phyloP scores from a whole-genome alignment of 1,140 invertebrate species.

The Theocolax elegans region DNA sequence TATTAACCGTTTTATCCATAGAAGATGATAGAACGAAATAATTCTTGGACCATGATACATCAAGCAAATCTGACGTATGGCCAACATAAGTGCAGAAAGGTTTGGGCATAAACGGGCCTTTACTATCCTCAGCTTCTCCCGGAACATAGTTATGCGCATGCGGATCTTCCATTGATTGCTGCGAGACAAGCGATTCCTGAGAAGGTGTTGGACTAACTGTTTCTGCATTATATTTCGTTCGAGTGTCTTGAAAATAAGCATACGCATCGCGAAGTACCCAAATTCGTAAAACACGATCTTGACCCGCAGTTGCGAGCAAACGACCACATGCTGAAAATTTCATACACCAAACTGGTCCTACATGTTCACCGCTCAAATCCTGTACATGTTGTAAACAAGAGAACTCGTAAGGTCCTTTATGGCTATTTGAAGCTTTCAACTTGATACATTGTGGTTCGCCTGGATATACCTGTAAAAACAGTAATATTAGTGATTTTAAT shows the following conservation, averaged over 20 bases:
- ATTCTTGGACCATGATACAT: slow-evolving; percentile 98
- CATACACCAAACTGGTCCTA: slow-evolving; percentile 97
- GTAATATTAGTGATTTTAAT: no score
- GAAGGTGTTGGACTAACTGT: slow-evolving; percentile 90
- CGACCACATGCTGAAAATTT: slow-evolving; percentile 96
- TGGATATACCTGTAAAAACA: slow-evolving; percentile 62
- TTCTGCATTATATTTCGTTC: slow-evolving; percentile 91
- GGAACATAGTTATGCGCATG: slow-evolving; percentile 67
- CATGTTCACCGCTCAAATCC: slow-evolving; percentile 86
- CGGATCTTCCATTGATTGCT: slow-evolving; percentile 77
- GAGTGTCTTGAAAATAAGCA: slow-evolving; percentile 92
- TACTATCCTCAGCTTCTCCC: slow-evolving; percentile 64
- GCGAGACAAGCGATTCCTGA: slow-evolving; percentile 86
- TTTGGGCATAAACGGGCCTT: slow-evolving; percentile 88
- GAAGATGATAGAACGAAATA: slow-evolving; percentile 97
- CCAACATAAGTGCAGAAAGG: slow-evolving; percentile 95
- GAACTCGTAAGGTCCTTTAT: slow-evolving; percentile 97
- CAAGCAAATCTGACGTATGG: slow-evolving; percentile 95
- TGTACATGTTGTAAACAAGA: slow-evolving; percentile 78
- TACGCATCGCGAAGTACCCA: slow-evolving; percentile 93
- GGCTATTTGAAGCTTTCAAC: slow-evolving; percentile 91
- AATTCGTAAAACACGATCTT: slow-evolving; percentile 91
- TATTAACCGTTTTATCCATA: slow-evolving; percentile 95
- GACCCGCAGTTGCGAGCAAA: slow-evolving; percentile 93
- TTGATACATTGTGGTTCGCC: slow-evolving; percentile 87